A percentile compares a stretch with the other conserved stretches of the same genome.
Conservation (phyloP, 2,888 invertebrate species). For the Vannuccia rotundouncinata region DNA sequence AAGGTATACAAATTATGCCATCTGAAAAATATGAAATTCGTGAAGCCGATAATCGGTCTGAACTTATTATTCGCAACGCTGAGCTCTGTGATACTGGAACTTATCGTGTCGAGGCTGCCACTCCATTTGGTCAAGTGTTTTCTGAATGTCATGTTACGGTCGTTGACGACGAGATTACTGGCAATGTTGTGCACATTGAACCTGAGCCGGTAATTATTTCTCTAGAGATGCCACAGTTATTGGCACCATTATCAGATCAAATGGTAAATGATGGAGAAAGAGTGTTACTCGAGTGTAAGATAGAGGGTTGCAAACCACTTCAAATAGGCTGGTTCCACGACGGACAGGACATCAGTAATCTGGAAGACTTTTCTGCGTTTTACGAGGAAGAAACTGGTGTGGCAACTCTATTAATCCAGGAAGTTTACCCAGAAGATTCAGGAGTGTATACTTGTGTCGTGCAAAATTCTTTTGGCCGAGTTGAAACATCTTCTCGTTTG, state of each 20-base stretch:
- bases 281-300: slow-evolving; percentile 47
- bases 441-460: slow-evolving; percentile 66
- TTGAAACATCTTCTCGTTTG: slow-evolving; percentile 62
- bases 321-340: slow-evolving; percentile 54
- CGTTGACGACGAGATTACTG: slow-evolving; percentile 45
- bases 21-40: slow-evolving; percentile 63
- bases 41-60: slow-evolving; percentile 64
- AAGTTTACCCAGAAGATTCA: slow-evolving; percentile 56
- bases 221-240: slow-evolving; percentile 47
- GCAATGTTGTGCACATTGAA: slow-evolving; percentile 40
- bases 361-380: slow-evolving; percentile 54
- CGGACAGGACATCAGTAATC: slow-evolving; percentile 53
- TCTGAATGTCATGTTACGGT: slow-evolving; percentile 42
- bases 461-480: slow-evolving; percentile 74
- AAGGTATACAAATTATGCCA: slow-evolving; percentile 64
- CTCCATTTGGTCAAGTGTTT: slow-evolving; percentile 29
- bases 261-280: slow-evolving; percentile 51
- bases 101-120: slow-evolving; percentile 27
- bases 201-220: slow-evolving; percentile 31
- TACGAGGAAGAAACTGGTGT: slow-evolving; percentile 52
- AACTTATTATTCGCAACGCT: slow-evolving; percentile 18
- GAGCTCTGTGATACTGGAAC: slow-evolving; percentile 22
- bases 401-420: slow-evolving; percentile 53
- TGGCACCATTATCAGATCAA: slow-evolving; percentile 44
- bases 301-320: slow-evolving; percentile 30